These are phyloP conservation scores for Cactoblastis cactorum DNA, from an alignment of 2,888 invertebrate species.

Conservation along the genomic window DNA sequence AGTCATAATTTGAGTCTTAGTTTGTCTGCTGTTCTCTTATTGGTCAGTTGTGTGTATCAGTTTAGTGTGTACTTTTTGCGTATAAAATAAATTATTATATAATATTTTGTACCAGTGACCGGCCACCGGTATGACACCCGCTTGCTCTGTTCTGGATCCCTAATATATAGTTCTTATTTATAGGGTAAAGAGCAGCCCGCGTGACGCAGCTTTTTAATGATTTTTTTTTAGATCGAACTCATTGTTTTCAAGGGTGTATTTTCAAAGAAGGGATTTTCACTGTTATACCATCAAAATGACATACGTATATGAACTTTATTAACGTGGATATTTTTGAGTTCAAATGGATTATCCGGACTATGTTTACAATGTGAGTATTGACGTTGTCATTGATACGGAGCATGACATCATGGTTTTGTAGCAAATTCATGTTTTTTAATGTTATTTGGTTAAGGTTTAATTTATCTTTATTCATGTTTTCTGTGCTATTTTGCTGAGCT, in stretches of 20 bases:
- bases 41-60: conserved; percentile 29
- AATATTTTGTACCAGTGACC: too few relatives aligned
- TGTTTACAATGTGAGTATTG: conserved; percentile 30
- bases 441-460: neutral
- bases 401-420: neutral
- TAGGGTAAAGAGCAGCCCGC: too few relatives aligned
- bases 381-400: neutral
- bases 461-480: neutral
- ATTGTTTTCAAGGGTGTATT: too few relatives aligned
- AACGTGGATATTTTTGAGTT: conserved; percentile 19
- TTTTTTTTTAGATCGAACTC: too few relatives aligned
- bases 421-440: neutral
- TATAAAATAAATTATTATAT: too few relatives aligned
- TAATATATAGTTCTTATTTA: too few relatives aligned
- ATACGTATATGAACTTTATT: conserved; percentile 22
- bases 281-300: conserved; percentile 28
- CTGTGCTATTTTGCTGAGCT: too few relatives aligned
- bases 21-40: conserved; percentile 18
- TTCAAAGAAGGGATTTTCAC: too few relatives aligned
- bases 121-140: too few relatives aligned
- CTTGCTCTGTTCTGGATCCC: too few relatives aligned
- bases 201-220: too few relatives aligned
- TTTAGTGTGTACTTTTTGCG: conserved; percentile 29
- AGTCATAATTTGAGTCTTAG: conserved; percentile 13
- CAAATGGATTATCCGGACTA: conserved; percentile 37